phyloP scores from a whole-genome alignment of 2,113 vertebrate species.

The Burhinus bistriatus region DNA sequence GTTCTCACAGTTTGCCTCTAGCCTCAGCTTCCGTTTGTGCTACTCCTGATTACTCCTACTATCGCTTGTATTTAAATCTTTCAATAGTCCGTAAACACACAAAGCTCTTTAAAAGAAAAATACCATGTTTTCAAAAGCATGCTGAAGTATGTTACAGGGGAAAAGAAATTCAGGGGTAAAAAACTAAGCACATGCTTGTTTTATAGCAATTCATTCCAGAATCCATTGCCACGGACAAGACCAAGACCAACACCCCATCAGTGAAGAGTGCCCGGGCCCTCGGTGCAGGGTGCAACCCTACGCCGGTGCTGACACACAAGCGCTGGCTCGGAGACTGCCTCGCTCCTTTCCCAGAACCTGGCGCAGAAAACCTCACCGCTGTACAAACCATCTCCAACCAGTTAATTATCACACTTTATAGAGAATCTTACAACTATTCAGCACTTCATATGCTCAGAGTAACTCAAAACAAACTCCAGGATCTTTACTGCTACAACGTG shows the following conservation, averaged over 20 bases:
- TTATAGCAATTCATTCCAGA: background rate
- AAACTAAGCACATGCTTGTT: background rate
- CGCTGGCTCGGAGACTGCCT: background rate
- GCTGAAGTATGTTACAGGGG: background rate
- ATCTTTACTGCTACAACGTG: background rate
- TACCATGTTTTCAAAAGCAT: background rate
- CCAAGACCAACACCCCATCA: slow-evolving; percentile 29
- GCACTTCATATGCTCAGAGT: background rate
- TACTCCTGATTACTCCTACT: background rate
- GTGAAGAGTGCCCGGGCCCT: background rate
- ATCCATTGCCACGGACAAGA: background rate
- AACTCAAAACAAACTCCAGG: background rate
- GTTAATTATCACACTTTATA: background rate
- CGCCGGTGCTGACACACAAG: background rate
- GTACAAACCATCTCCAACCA: background rate
- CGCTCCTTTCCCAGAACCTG: background rate
- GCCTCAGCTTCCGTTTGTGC: background rate
- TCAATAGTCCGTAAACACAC: background rate
- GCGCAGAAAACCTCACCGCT: background rate
- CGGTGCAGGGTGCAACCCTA: background rate
- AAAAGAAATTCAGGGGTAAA: background rate
- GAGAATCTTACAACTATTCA: background rate
- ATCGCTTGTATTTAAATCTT: background rate
- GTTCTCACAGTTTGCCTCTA: background rate
- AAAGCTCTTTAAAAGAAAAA: background rate